These are phyloP conservation scores for Hoplostethus mediterraneus DNA, from an alignment of 2,797 vertebrate species.

Conservation along the genomic window DNA sequence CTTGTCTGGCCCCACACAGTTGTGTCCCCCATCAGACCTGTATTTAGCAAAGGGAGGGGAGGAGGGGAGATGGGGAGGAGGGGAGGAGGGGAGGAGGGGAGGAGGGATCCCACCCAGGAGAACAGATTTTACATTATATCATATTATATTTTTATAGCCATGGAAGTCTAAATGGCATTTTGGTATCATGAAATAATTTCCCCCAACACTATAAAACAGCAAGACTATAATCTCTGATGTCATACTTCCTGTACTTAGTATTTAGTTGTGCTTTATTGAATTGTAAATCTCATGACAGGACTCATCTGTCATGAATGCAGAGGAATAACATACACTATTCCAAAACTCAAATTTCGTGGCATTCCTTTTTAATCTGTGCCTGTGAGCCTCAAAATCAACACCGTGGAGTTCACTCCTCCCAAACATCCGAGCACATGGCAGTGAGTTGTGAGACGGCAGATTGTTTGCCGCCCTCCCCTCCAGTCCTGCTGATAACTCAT, in stretches of 20 bases:
- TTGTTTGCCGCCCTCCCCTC: slow-evolving; percentile 32
- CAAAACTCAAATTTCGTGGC: slow-evolving; percentile 50
- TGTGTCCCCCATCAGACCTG: slow-evolving; percentile 90
- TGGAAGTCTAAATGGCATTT: not conserved
- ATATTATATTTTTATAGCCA: not conserved
- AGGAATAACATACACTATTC: not conserved
- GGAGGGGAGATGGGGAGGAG: too few species aligned
- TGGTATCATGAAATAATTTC: not conserved
- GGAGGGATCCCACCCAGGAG: too few species aligned
- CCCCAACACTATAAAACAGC: not conserved
- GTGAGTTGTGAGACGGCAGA: slow-evolving; percentile 20
- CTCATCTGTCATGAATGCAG: too few species aligned
- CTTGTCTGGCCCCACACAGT: slow-evolving; percentile 91
- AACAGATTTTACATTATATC: not conserved
- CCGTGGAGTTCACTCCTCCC: slow-evolving; percentile 10
- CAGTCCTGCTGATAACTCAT: slow-evolving; percentile 47
- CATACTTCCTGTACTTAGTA: not conserved
- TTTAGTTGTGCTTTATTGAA: not conserved
- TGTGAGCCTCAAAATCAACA: slow-evolving; percentile 29
- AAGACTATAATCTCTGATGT: not conserved
- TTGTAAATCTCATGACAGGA: not conserved
- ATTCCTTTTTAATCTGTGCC: slow-evolving; percentile 63
- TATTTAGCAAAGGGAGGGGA: not conserved
- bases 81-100: too few species aligned
- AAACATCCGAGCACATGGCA: slow-evolving; percentile 12